Conservation (phyloP, 2,113 vertebrate species). For the Menura novaehollandiae region DNA sequence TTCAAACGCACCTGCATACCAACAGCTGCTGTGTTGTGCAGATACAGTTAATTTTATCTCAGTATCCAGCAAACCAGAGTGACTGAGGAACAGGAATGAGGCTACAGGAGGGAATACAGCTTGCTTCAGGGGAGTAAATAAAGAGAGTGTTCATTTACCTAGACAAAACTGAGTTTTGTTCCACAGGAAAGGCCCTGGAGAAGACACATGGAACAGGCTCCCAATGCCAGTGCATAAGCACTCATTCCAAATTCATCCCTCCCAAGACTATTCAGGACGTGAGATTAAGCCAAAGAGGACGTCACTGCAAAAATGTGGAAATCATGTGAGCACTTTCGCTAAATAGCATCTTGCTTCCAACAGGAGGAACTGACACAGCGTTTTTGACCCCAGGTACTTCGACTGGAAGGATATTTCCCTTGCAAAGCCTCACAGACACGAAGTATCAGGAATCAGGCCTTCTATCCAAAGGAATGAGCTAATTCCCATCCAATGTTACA, state of each 20-base stretch:
- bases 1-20: neutral
- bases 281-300: slow-evolving; percentile 73
- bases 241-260: slow-evolving; percentile 68
- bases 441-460: neutral
- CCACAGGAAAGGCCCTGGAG: slow-evolving; percentile 53
- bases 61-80: neutral
- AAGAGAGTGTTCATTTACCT: neutral
- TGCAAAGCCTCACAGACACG: neutral
- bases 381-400: neutral
- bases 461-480: neutral
- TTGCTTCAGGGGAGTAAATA: neutral
- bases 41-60: neutral
- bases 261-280: slow-evolving; percentile 67
- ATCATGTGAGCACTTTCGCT: slow-evolving; percentile 78
- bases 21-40: neutral
- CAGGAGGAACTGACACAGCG: neutral
- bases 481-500: neutral
- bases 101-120: neutral
- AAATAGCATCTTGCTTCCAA: neutral
- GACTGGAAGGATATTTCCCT: neutral
- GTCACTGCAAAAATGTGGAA: slow-evolving; percentile 78
- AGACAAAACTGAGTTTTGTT: neutral
- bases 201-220: slow-evolving; percentile 50
- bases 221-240: slow-evolving; percentile 78
- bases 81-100: neutral